Percentiles rank a stretch among this genome's conserved stretches.
phyloP scores from a whole-genome alignment of 1,140 invertebrate genomes.

The Lepidurus packardi region DNA sequence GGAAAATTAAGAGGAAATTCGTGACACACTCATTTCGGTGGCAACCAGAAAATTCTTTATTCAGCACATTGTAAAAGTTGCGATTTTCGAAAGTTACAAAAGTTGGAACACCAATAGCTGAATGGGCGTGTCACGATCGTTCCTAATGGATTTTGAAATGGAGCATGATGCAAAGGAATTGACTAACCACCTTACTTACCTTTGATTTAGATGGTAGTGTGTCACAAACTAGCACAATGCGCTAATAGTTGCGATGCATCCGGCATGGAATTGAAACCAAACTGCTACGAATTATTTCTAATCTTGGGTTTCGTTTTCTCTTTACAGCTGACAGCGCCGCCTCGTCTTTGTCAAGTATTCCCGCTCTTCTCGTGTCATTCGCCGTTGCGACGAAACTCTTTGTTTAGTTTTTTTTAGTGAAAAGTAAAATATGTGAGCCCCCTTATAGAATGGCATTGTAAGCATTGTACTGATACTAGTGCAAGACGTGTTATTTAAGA shows the following conservation, averaged over 20 bases:
- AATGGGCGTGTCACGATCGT: too few relatives aligned
- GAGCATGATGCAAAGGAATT: too few relatives aligned
- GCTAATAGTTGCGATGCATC: neutral
- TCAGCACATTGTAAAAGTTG: neutral
- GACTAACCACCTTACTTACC: neutral
- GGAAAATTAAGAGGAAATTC: neutral
- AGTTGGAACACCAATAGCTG: too few relatives aligned
- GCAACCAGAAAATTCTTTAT: neutral
- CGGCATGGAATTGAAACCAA: neutral
- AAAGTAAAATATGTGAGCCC: neutral
- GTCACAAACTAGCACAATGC: neutral
- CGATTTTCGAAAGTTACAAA: too few relatives aligned
- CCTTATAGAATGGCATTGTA: constrained; percentile 7
- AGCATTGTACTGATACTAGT: neutral
- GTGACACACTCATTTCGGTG: neutral
- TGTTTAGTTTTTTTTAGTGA: neutral
- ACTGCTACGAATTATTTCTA: neutral
- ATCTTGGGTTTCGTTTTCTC: neutral
- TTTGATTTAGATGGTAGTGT: neutral
- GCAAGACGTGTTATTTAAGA: constrained; percentile 6
- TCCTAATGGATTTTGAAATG: too few relatives aligned
- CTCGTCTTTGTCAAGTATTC: neutral
- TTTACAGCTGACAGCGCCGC: neutral
- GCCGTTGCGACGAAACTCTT: neutral
- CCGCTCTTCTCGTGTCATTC: neutral